These are phyloP conservation scores for Zosterops hypoxanthus DNA, from an alignment of 2,113 vertebrate species.

Conservation along the genomic window DNA sequence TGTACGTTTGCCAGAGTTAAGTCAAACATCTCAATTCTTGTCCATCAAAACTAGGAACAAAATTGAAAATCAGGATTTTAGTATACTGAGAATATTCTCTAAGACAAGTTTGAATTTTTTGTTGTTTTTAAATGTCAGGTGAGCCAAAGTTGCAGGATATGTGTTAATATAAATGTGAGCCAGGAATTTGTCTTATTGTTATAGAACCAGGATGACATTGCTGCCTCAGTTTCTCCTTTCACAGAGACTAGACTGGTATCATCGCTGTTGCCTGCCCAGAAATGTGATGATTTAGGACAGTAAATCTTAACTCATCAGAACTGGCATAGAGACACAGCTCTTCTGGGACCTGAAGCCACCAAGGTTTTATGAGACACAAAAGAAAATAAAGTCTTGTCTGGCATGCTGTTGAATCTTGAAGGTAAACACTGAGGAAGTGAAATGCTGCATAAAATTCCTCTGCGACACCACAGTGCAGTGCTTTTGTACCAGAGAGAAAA, in stretches of 20 bases:
- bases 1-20: slow-evolving; percentile 18
- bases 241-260: background rate
- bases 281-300: background rate
- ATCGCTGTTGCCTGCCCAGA: background rate
- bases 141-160: background rate
- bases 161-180: background rate
- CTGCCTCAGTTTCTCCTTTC: background rate
- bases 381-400: background rate
- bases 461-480: background rate
- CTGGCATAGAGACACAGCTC: background rate
- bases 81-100: background rate
- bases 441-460: background rate
- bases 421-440: background rate
- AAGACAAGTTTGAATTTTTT: background rate
- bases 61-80: background rate
- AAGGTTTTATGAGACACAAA: background rate
- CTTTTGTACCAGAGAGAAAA: background rate
- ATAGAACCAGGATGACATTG: background rate
- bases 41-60: background rate
- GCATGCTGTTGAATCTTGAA: background rate
- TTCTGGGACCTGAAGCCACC: background rate
- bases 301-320: background rate
- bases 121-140: background rate
- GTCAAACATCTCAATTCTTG: slow-evolving; percentile 29
- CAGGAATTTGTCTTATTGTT: background rate